Evolutionary conservation across 1,140 invertebrate species (phyloP).

Genomic region (Platyscapa corneri): DNA sequence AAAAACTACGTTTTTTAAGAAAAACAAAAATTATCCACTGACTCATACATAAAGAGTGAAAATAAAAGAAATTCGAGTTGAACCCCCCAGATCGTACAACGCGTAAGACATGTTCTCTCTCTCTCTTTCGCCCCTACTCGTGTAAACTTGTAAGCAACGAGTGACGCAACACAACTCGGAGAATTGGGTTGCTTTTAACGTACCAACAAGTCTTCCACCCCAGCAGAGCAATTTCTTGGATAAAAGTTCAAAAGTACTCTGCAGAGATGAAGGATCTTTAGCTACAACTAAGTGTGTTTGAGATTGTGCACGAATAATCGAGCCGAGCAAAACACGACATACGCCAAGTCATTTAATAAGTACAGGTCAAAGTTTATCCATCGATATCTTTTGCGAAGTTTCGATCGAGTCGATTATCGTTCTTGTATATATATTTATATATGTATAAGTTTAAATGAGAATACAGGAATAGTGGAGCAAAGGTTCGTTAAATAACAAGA

Average conservation of each 20-base stretch:
- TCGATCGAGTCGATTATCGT: constrained; percentile 30
- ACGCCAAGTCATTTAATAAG: too few species aligned
- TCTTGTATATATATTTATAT: background rate
- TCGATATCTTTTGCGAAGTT: too few species aligned
- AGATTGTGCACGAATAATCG: constrained; percentile 30
- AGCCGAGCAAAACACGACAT: constrained; percentile 1
- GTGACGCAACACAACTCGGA: background rate
- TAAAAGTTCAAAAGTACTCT: background rate
- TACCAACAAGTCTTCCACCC: constrained; percentile 17
- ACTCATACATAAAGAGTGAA: background rate
- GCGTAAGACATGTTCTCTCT: background rate
- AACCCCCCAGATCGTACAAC: constrained; percentile 34
- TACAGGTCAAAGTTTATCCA: too few species aligned
- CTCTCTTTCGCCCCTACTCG: background rate
- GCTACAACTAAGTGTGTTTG: background rate
- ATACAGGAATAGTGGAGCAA: background rate
- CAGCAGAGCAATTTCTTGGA: background rate
- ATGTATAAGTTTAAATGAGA: background rate
- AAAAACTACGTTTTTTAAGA: background rate
- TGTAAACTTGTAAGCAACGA: background rate
- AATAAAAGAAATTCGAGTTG: background rate
- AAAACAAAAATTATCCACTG: background rate
- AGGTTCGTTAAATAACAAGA: constrained; percentile 45
- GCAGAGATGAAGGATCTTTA: constrained; percentile 4
- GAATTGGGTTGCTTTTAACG: background rate